phyloP scores from a whole-genome alignment of 2,797 vertebrate genomes.

The Arnoldichthys spilopterus region DNA sequence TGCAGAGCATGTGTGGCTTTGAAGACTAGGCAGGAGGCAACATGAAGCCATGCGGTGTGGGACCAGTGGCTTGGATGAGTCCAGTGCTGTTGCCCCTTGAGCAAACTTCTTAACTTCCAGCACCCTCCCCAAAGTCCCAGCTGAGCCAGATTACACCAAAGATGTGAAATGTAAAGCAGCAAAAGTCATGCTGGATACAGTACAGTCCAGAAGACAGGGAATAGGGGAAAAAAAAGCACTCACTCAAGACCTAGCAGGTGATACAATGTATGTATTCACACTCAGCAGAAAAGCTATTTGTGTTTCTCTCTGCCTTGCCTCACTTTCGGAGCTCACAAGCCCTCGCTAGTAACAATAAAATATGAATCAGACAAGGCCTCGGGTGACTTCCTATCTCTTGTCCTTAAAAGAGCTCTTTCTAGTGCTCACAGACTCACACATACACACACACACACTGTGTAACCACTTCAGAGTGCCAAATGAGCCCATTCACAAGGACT shows the following conservation, averaged over 20 bases:
- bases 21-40: conserved; percentile 18
- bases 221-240: not conserved
- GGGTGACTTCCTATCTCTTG: conserved; percentile 71
- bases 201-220: not conserved
- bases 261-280: conserved; percentile 6
- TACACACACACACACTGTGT: conserved; percentile 10
- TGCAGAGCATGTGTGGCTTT: conserved; percentile 44
- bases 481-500: conserved; percentile 24
- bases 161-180: not conserved
- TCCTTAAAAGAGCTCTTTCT: conserved; percentile 43
- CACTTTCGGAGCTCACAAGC: not conserved
- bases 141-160: conserved; percentile 9
- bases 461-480: conserved; percentile 36
- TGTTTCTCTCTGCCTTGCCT: conserved; percentile 69
- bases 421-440: conserved; percentile 17
- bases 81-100: not conserved
- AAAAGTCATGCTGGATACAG: not conserved
- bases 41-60: conserved; percentile 21
- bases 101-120: conserved; percentile 17
- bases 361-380: conserved; percentile 78
- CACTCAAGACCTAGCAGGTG: not conserved
- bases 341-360: conserved; percentile 73
- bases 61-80: conserved; percentile 13
- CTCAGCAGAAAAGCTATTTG: conserved; percentile 16
- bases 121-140: not conserved